Evolutionary conservation across 2,113 vertebrate genomes (phyloP), one percentile per base, ranked within the genome.

Genomic region (Myotis yumanensis): DNA sequence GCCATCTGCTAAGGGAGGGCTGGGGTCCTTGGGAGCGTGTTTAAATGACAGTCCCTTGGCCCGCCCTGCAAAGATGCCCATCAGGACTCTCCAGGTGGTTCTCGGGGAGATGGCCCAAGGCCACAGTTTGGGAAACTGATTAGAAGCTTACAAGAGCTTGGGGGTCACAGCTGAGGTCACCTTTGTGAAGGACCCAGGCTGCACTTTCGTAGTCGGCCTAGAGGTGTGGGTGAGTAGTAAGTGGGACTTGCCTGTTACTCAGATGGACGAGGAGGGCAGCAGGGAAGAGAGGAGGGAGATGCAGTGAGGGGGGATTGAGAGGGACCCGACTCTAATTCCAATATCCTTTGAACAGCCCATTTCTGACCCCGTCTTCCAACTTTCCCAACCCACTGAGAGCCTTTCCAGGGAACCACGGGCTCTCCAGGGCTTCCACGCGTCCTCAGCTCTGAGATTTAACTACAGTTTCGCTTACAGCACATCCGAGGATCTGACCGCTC

Each of bases 371-470:
- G 37, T 15, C 54, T 52, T 73, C 59, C 59, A 48, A 52, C n/a
- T 52, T 52, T 57, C 37, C 12, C 32, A 32, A 80, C 30, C n/a
- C 20, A 25, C 2, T 80, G 11, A 77, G 35, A 93, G 37, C 32
- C 7, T 37, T 68, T 80, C 9, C 57, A 81, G 43, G 5, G 30
- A 54, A 64, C 40, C 52, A 37, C 43, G 37, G 59, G 73, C 43
- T 79, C 69, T 48, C 85, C 35, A 28, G 48, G 32, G 35, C 8
- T 83, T 40, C 77, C 51, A 66, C 37, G 10, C 28, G 57, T 91
- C 64, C 75, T 91, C 54, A 51, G 35, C 46, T 81, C 57, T 94
- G 51, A 86, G 62, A 64, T 86, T 82, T 66, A 93, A 91, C 86
- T 46, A 83, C 4, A 79, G 16, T 30, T 37, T 79, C 15, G 46